Conservation (phyloP, 2,113 vertebrate genomes). For the Cyprinus carpio region DNA sequence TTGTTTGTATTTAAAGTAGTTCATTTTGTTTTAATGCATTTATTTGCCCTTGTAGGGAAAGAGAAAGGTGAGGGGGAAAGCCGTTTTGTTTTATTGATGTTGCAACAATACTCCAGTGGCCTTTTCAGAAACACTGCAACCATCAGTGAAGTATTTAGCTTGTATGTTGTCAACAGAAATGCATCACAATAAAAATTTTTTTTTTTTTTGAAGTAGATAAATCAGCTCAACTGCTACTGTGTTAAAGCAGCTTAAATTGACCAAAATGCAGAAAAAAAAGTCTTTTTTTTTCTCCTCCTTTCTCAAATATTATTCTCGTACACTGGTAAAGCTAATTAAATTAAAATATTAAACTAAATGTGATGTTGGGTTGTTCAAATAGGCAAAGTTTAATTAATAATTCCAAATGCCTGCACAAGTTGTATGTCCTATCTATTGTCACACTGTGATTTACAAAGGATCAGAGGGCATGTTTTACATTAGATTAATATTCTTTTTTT, state of each 20-base stretch:
- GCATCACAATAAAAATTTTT: not conserved
- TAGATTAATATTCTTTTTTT: conserved; percentile 25
- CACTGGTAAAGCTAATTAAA: not conserved
- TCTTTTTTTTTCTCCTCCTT: no score
- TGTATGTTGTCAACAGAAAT: no score
- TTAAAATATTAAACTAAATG: not conserved
- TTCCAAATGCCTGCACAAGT: not conserved
- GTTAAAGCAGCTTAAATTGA: not conserved
- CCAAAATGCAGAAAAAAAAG: not conserved
- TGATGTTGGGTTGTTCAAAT: not conserved
- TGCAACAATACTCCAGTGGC: not conserved
- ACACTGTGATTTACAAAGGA: not conserved
- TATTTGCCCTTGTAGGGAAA: not conserved
- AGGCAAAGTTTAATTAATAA: not conserved
- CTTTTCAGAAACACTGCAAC: not conserved
- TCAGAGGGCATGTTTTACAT: conserved; percentile 22
- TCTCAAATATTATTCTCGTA: not conserved
- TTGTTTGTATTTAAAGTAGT: not conserved
- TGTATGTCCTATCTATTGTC: not conserved
- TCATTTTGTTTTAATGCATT: not conserved
- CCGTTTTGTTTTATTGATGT: not conserved
- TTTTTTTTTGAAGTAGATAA: not conserved
- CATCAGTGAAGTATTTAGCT: not conserved
- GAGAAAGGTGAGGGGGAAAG: not conserved
- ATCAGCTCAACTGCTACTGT: not conserved